These are phyloP conservation scores for Ciconia nigra DNA, from an alignment of 2,797 vertebrate genomes.

Conservation along the genomic window DNA sequence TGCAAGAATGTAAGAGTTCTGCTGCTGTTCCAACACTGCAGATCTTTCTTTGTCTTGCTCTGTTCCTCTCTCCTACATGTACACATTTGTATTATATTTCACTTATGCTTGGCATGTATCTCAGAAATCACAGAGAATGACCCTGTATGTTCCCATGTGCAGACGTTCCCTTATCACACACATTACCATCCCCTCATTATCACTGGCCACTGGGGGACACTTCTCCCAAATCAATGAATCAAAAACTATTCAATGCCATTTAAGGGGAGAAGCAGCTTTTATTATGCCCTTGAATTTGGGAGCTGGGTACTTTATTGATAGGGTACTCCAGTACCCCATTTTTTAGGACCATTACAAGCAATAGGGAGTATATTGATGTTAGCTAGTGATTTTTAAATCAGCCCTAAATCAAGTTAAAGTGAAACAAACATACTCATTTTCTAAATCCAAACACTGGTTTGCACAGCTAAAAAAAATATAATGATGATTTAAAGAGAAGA, in stretches of 20 bases:
- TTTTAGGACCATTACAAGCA: not conserved
- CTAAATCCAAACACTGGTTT: not conserved
- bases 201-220: not conserved
- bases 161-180: not conserved
- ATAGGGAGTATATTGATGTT: not conserved
- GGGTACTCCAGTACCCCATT: not conserved
- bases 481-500: not conserved
- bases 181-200: fast-evolving
- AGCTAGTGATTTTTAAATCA: not conserved
- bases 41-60: not conserved
- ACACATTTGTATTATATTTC: not conserved
- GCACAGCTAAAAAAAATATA: not conserved
- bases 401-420: not conserved
- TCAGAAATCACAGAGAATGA: not conserved
- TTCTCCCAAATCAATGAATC: not conserved
- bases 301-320: not conserved
- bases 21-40: not conserved
- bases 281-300: not conserved
- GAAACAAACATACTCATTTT: not conserved
- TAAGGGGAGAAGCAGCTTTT: not conserved
- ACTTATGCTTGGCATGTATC: not conserved
- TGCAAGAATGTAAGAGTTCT: not conserved
- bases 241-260: not conserved
- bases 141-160: not conserved
- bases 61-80: not conserved